Conservation (phyloP, 2,888 invertebrate species). For the Chloroclysta siterata region DNA sequence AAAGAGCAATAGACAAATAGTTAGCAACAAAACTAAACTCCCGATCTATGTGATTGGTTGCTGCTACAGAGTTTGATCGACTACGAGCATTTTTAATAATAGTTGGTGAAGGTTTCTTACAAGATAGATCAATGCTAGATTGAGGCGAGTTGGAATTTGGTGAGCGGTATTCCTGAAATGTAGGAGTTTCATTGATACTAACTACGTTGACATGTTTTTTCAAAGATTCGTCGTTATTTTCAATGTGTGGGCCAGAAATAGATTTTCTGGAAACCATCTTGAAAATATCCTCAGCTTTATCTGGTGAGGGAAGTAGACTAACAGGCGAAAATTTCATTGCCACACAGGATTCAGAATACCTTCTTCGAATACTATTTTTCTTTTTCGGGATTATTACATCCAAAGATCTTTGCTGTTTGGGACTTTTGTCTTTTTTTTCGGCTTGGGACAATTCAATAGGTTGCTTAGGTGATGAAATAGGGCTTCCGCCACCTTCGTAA, state of each 20-base stretch:
- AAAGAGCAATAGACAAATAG: conserved; percentile 84
- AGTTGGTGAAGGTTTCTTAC: conserved; percentile 64
- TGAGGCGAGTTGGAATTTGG: conserved; percentile 64
- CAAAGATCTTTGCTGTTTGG: conserved; percentile 21
- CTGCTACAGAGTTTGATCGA: conserved; percentile 68
- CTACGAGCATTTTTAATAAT: conserved; percentile 70
- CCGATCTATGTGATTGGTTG: conserved; percentile 67
- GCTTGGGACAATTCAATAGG: conserved; percentile 43
- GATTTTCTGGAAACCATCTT: conserved; percentile 54
- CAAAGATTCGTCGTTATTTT: conserved; percentile 6
- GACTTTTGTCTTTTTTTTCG: conserved; percentile 30
- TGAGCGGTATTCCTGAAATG: conserved; percentile 79
- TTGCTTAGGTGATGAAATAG: conserved; percentile 37
- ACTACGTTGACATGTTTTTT: conserved; percentile 70
- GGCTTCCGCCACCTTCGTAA: conserved; percentile 49
- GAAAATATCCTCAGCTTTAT: conserved; percentile 56
- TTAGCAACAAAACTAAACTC: conserved; percentile 84
- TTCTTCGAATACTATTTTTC: conserved; percentile 44
- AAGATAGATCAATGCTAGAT: conserved; percentile 61
- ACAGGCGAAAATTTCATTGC: conserved; percentile 49
- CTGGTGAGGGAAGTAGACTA: conserved; percentile 49
- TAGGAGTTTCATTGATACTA: conserved; percentile 81
- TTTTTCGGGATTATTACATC: conserved; percentile 26
- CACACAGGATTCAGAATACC: conserved; percentile 63
- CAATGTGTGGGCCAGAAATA: conserved; percentile 25